phyloP scores from a whole-genome alignment of 2,797 vertebrate genomes.

The Gymnocypris eckloni region DNA sequence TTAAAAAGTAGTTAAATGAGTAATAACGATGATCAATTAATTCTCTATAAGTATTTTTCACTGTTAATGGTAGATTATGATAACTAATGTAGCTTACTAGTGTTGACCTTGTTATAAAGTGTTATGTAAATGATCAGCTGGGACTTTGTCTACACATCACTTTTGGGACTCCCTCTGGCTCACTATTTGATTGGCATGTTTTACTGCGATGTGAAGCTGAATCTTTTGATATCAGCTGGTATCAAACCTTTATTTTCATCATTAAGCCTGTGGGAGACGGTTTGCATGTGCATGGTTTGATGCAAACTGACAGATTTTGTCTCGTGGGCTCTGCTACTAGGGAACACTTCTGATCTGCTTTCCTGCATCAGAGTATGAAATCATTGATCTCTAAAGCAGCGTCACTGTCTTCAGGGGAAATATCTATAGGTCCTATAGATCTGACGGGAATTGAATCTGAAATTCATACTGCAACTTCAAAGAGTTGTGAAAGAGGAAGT shows the following conservation, averaged over 20 bases:
- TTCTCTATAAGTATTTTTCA: background rate
- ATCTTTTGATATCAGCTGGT: constrained; percentile 5
- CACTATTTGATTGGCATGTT: background rate
- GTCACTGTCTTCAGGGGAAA: constrained; percentile 20
- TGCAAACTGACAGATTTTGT: constrained; percentile 27
- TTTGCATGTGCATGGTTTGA: constrained; percentile 14
- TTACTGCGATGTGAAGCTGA: background rate
- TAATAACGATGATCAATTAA: background rate
- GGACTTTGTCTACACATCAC: background rate
- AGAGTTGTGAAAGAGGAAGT: constrained; percentile 1
- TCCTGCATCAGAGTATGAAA: background rate
- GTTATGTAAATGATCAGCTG: background rate
- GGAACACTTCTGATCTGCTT: background rate
- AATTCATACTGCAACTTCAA: background rate
- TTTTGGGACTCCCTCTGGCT: background rate
- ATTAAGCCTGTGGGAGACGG: background rate
- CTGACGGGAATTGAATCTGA: background rate
- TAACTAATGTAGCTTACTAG: background rate
- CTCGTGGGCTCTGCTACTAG: background rate
- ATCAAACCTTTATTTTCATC: constrained; percentile 20
- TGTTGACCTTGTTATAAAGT: background rate
- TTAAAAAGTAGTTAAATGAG: background rate
- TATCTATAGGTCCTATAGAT: background rate
- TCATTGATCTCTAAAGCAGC: constrained; percentile 6
- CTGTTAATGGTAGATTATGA: background rate